Conservation (phyloP, 2,888 invertebrate genomes). For the Chirona hameri region DNA sequence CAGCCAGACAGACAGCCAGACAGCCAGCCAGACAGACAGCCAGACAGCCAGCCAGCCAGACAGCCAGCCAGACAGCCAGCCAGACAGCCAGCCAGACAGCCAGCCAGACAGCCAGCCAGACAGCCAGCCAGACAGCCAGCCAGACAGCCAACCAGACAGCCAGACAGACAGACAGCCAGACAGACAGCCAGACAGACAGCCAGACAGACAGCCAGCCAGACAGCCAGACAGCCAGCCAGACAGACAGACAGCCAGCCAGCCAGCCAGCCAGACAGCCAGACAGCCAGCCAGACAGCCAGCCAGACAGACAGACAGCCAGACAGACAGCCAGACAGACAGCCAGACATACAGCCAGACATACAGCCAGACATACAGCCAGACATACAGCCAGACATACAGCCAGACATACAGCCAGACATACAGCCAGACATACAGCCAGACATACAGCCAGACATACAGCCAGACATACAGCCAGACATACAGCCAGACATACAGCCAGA, state of each 20-base stretch:
- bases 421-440: too few relatives aligned
- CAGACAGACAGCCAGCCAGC: not conserved
- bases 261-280: not conserved
- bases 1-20: not conserved
- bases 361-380: not conserved
- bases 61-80: not conserved
- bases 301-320: not conserved
- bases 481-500: not conserved
- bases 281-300: not conserved
- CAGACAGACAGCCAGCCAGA: too few relatives aligned
- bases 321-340: not conserved
- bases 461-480: too few relatives aligned
- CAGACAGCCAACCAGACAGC: too few relatives aligned
- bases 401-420: too few relatives aligned
- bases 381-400: too few relatives aligned
- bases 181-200: too few relatives aligned
- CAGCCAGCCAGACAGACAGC: not conserved
- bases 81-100: not conserved
- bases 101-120: not conserved
- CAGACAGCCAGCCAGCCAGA: too few relatives aligned
- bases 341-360: not conserved
- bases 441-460: too few relatives aligned
- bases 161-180: too few relatives aligned
- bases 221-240: too few relatives aligned
- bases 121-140: too few relatives aligned